Evolutionary conservation across 2,113 vertebrate genomes (phyloP), one percentile per base, ranked within the genome.

Genomic region (Pleuronectes platessa): DNA sequence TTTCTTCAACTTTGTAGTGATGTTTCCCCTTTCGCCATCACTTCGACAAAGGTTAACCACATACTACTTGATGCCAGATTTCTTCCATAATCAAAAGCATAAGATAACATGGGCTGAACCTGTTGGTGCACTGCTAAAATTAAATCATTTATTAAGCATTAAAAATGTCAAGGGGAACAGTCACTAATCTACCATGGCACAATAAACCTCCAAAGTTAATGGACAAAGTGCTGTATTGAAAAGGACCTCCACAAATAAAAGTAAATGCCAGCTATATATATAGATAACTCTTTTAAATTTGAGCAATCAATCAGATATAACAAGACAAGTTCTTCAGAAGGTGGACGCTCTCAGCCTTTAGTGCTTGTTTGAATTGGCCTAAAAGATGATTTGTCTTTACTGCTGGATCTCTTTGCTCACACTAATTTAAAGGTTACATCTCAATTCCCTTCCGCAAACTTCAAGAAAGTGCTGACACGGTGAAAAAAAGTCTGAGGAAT

Each of bases 361-460:
- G 49, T 83, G 71, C 75, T 79, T 79, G 60, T 78, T 67, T 80
- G 59, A 84, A 74, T 73, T 79, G 75, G 64, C 55, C 42, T 74
- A 24, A 80, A 72, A 79, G 23, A 74, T 70, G 54, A 72, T 20
- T 54, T 61, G 11, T 42, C 54, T 65, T 74, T 66, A 42, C 59
- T 23, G 9, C 82, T 61, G 27, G 45, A 51, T 35, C 71, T 53
- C 58, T 83, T 55, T 58, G 40, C 65, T 78, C 61, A 68, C 78
- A 83, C 70, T 76, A 62, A 76, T 79, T 68, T 71, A 83, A 89
- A 89, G 82, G 88, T 89, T 80, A 82, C 68, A 68, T 82, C 83
- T 84, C 83, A 79, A 84, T 84, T 86, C 65, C 62, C 65, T 40
- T 49, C 69, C 76, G 55, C 53, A 23, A 83, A 80, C 62, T 75